Evolutionary conservation across 2,113 vertebrate species (phyloP).

Genomic region (Burhinus bistriatus): DNA sequence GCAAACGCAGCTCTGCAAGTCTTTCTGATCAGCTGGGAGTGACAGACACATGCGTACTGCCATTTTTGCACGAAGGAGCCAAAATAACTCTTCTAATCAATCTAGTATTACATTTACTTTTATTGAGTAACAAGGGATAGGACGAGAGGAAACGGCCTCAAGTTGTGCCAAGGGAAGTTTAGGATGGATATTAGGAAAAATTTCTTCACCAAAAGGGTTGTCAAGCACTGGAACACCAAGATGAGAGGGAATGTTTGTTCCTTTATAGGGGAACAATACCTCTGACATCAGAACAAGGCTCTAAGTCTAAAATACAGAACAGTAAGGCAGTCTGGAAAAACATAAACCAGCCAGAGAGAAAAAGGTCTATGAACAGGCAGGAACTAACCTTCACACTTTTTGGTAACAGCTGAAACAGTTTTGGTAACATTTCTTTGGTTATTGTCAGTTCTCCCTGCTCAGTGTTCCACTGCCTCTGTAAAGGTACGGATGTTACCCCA

Average conservation of each 20-base stretch:
- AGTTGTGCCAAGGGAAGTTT: too few species aligned
- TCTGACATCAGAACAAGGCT: not conserved
- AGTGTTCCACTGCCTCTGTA: not conserved
- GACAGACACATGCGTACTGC: too few species aligned
- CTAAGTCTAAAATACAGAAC: not conserved
- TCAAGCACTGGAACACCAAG: not conserved
- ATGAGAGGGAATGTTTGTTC: not conserved
- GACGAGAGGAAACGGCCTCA: too few species aligned
- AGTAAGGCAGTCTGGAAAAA: not conserved
- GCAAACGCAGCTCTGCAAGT: too few species aligned
- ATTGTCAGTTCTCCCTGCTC: not conserved
- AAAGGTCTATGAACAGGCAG: not conserved
- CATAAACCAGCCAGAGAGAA: not conserved
- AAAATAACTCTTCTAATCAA: too few species aligned
- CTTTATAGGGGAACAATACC: not conserved
- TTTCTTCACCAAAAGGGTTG: too few species aligned
- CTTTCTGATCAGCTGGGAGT: too few species aligned
- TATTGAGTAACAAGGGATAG: too few species aligned
- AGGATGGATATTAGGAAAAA: too few species aligned
- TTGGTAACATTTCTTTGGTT: not conserved
- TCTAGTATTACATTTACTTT: too few species aligned
- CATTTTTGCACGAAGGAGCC: too few species aligned
- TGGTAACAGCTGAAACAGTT: not conserved
- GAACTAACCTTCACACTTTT: not conserved
- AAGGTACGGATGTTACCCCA: not conserved